These are phyloP conservation scores for Pristionchus arcanus DNA, from an alignment of 2,888 invertebrate genomes.

Conservation along the genomic window DNA sequence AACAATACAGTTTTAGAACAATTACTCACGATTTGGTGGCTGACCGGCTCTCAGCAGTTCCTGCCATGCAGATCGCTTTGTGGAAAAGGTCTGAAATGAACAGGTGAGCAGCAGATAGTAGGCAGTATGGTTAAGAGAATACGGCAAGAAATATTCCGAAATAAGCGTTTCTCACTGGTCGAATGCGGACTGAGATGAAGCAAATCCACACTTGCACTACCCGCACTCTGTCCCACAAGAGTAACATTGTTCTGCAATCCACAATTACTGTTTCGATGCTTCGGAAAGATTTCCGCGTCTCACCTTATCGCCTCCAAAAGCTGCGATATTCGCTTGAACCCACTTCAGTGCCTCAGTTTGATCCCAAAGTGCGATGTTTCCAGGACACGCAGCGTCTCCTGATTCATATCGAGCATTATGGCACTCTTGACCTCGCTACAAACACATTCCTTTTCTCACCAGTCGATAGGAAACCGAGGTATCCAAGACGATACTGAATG, in stretches of 20 bases:
- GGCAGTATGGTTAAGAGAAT: neutral
- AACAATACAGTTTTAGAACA: no score
- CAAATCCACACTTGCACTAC: neutral
- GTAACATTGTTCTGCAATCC: neutral
- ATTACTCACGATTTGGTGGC: neutral
- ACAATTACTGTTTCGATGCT: no score
- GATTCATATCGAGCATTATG: no score
- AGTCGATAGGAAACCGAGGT: slow-evolving; percentile 65
- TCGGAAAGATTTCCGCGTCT: no score
- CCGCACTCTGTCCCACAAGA: neutral
- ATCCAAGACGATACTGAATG: slow-evolving; percentile 69
- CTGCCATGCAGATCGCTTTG: slow-evolving; percentile 56
- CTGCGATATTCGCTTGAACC: slow-evolving; percentile 43
- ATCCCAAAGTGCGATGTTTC: slow-evolving; percentile 66
- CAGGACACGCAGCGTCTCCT: slow-evolving; percentile 61
- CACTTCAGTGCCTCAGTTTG: slow-evolving; percentile 66
- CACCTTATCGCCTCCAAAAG: slow-evolving; percentile 6
- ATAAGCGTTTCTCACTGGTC: neutral
- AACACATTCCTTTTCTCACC: slow-evolving; percentile 15
- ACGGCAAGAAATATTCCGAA: no score
- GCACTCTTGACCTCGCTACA: neutral
- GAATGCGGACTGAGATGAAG: slow-evolving; percentile 2
- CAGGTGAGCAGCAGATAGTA: neutral
- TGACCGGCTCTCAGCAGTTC: slow-evolving; percentile 50
- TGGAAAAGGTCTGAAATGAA: slow-evolving; percentile 55